Evolutionary conservation across 2,888 invertebrate species (phyloP), one percentile per base, ranked within the genome.

Genomic region (Sinelater perroti): DNA sequence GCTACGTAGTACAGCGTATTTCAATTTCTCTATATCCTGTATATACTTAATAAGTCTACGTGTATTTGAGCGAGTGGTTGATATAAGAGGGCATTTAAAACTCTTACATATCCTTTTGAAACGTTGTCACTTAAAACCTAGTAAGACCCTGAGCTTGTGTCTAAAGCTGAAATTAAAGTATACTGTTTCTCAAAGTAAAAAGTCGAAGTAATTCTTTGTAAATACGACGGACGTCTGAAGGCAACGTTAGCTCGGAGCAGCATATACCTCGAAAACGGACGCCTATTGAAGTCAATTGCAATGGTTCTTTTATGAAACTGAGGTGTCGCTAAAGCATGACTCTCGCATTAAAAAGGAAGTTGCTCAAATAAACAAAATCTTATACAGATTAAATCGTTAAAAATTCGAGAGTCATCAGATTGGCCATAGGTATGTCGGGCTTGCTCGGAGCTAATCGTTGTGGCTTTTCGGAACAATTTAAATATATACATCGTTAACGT

Each of bases 321-420:
- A n/a, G 24, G 6, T 36, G 13, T 18, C 18, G 18, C 14, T 24
- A n/a, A 28, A 26, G 14, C 30, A 18, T 36, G 52, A 47, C 60
- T 60, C 60, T 56, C 60, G 52, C 18, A 46, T 54, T 60, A 67
- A 49, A 62, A 70, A 68, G 73, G 74, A 74, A 73, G 73, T 73
- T 73, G 74, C 73, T 73, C 72, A 73, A 73, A 65, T 65, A 69
- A 63, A 63, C 57, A 61, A 55, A 61, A 64, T 40, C 46, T 56
- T 42, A 33, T 42, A n/a, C n/a, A 57, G 50, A 52, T 51, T 14
- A 56, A 49, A 49, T 26, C 26, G 44, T 56, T 55, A 47, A 33
- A 28, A 42, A 24, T 46, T 14, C 54, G 52, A 36, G 60, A 60
- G 60, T 60, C 56, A 45, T 38, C 28, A 31, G 35, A 50, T 21